Percentiles rank a stretch among this genome's conserved stretches.
Evolutionary conservation across 1,140 invertebrate species (phyloP).

Genomic region (Zaprionus ornatus): DNA sequence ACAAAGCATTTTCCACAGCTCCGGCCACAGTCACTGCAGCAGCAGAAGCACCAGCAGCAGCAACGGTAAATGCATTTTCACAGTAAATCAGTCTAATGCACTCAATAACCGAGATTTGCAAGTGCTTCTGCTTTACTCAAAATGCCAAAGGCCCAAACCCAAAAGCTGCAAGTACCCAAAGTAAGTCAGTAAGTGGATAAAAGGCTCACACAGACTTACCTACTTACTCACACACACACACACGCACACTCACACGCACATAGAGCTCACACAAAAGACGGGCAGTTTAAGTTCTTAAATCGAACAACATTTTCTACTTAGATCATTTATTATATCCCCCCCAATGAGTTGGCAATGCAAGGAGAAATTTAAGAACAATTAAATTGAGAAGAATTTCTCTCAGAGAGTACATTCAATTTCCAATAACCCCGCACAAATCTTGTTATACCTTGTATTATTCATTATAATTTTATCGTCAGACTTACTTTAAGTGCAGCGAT

Average conservation of each 20-base stretch:
- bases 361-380: background rate
- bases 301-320: background rate
- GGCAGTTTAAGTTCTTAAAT: conserved; percentile 15
- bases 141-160: conserved; percentile 19
- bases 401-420: background rate
- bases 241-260: background rate
- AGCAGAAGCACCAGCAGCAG: background rate
- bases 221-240: background rate
- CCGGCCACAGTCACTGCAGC: background rate
- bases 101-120: conserved; percentile 52
- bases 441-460: background rate
- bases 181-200: conserved; percentile 50
- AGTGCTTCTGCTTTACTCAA: background rate
- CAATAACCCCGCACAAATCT: background rate
- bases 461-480: background rate
- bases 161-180: conserved; percentile 9
- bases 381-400: background rate
- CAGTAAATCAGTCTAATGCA: conserved; percentile 72
- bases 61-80: conserved; percentile 56
- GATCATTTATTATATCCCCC: background rate
- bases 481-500: background rate
- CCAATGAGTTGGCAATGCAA: background rate
- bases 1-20: conserved; percentile 46
- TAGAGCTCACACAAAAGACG: conserved; percentile 3
- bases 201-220: conserved; percentile 27